Conservation (phyloP, 1,140 invertebrate species). For the Xylocopa sonorina region DNA sequence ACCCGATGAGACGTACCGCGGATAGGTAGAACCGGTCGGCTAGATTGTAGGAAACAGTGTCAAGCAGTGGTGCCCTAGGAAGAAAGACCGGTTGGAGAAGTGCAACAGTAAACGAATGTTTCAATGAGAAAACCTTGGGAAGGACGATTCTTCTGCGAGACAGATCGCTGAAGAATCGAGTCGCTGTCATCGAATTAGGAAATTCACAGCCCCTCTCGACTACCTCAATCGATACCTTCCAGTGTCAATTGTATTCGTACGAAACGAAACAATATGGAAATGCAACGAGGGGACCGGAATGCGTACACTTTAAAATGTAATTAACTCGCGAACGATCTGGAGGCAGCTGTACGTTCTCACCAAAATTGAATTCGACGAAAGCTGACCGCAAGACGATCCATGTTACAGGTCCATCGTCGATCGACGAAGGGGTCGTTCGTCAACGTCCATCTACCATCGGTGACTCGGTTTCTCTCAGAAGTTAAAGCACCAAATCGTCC, state of each 20-base stretch:
- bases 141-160: constrained; percentile 21
- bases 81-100: constrained; percentile 1
- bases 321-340: too few species aligned
- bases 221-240: too few species aligned
- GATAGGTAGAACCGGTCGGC: constrained; percentile 23
- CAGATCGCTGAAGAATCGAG: too few species aligned
- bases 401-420: background rate
- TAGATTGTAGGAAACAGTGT: constrained; percentile 4
- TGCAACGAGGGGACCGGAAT: too few species aligned
- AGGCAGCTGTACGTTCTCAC: background rate
- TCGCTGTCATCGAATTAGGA: background rate
- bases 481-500: background rate
- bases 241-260: too few species aligned
- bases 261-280: too few species aligned
- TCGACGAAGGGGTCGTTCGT: background rate
- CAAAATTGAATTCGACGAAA: background rate
- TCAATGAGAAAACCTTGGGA: background rate
- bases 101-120: background rate
- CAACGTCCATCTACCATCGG: background rate
- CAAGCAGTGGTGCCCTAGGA: background rate
- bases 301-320: too few species aligned
- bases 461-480: background rate
- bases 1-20: background rate
- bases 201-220: background rate
- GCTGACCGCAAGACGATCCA: background rate